phyloP scores from a whole-genome alignment of 2,797 vertebrate species.

The Gastrophryne carolinensis region DNA sequence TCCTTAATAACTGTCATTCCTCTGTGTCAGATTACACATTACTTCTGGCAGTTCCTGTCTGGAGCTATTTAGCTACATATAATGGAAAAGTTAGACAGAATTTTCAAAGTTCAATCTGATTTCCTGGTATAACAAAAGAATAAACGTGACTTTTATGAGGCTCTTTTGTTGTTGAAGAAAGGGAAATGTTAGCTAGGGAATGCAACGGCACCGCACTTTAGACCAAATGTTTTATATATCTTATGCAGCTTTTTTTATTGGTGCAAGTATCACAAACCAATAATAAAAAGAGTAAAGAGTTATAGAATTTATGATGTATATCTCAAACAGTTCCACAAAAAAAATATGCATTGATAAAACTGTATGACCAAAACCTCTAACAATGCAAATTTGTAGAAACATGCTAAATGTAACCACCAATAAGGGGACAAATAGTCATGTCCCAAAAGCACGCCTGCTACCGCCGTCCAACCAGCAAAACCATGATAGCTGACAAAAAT shows the following conservation, averaged over 20 bases:
- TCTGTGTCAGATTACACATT: slow-evolving; percentile 52
- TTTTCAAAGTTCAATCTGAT: slow-evolving; percentile 50
- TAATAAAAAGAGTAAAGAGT: too few species aligned
- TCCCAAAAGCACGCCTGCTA: too few species aligned
- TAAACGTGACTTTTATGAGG: slow-evolving; percentile 2
- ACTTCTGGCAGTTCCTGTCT: slow-evolving; percentile 42
- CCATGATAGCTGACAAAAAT: too few species aligned
- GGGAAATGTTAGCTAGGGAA: neutral
- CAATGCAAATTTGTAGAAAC: too few species aligned
- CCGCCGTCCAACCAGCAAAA: too few species aligned
- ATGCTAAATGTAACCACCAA: too few species aligned
- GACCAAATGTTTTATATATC: neutral
- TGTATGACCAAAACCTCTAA: too few species aligned
- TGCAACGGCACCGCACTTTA: too few species aligned
- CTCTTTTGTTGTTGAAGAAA: slow-evolving; percentile 15
- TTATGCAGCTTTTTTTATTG: neutral
- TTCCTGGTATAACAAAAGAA: slow-evolving; percentile 18
- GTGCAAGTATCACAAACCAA: neutral
- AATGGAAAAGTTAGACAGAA: slow-evolving; percentile 48
- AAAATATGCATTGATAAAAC: too few species aligned
- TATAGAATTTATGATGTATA: too few species aligned
- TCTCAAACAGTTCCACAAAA: neutral
- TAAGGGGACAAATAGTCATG: too few species aligned
- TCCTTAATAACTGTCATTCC: slow-evolving; percentile 47
- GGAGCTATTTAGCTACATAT: slow-evolving; percentile 47